Evolutionary conservation across 92 coral and sea anemone species (phyloP), one percentile per base, ranked within the genome.

Genomic region (Umimayanthus kanabou): DNA sequence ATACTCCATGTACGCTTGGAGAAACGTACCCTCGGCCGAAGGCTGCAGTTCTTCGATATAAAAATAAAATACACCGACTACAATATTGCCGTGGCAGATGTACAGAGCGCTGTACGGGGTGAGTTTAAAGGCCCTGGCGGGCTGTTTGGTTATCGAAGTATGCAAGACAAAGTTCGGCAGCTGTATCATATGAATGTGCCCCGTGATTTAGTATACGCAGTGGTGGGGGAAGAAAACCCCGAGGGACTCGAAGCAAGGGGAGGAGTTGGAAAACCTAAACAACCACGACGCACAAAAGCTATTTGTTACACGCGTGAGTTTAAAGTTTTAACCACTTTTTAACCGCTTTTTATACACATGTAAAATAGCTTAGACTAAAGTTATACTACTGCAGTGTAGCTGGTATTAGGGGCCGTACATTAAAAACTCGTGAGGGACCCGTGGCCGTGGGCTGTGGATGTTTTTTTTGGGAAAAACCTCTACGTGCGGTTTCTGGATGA

Each of bases 91-190:
- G 64, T 55, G 71, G 85, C 0, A 11, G 85, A 58, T 67, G 67
- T 80, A 26, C 70, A 55, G 73, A 37, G 23, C 40, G 71, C 39
- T 80, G 84, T 80, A 80, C 75, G 39, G 77, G 76, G 77, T 73
- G 77, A 75, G 84, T 57, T 75, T 14, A 33, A 86, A 28, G 89
- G 89, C 74, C 89, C 89, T 53, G 89, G 89, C 4, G 20, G 79
- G n/a, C 89, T 86, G 23, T 83, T 86, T 39, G 83, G 85, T 6
- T 86, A 86, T 76, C 88, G 80, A 25, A 78, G 65, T 43, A 85
- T 85, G 88, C 88, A 85, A n/a, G 39, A 73, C 2, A 82, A 82
- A 16, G 37, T 67, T 70, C 81, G 88, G 43, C 45, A 85, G 81
- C 61, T 71, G 16, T 23, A 85, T 61, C 25, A 78, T 25, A 33